These are phyloP conservation scores for Apostichopus japonicus DNA, from an alignment of 35 echinoderm and acorn worm genomes.

Conservation along the genomic window DNA sequence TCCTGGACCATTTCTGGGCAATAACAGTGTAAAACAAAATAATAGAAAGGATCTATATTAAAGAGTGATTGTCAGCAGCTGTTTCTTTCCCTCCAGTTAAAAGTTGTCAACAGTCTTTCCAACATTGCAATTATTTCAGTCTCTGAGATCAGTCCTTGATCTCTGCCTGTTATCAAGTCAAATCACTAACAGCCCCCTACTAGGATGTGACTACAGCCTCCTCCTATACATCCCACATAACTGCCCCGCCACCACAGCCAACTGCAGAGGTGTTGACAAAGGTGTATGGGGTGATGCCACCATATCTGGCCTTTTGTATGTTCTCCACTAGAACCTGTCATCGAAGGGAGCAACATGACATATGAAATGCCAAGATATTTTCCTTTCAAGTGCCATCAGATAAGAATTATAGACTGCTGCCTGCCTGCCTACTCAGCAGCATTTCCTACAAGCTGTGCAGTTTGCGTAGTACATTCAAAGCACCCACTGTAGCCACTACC, in stretches of 20 bases:
- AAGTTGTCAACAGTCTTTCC: slow-evolving; percentile 37
- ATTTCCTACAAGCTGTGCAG: background rate
- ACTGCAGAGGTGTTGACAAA: slow-evolving; percentile 61
- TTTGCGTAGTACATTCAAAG: too few species aligned
- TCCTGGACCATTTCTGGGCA: too few species aligned
- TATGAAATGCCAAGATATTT: slow-evolving; percentile 44
- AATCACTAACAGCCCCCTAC: slow-evolving; percentile 51
- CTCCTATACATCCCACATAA: slow-evolving; percentile 21
- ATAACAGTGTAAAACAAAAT: too few species aligned
- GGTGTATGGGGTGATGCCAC: slow-evolving; percentile 45
- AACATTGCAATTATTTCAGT: slow-evolving; percentile 50
- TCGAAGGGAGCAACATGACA: slow-evolving; percentile 31
- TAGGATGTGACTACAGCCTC: slow-evolving; percentile 15
- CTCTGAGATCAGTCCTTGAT: slow-evolving; percentile 44
- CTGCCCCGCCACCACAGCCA: slow-evolving; percentile 3
- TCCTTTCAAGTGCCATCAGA: slow-evolving; percentile 16
- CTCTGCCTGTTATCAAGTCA: slow-evolving; percentile 55
- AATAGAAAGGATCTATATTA: too few species aligned
- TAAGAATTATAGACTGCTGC: background rate
- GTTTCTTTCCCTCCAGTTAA: slow-evolving; percentile 5
- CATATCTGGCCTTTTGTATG: slow-evolving; percentile 56
- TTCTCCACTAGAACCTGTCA: slow-evolving; percentile 44
- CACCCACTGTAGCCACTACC: too few species aligned
- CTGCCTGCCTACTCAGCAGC: slow-evolving; percentile 4
- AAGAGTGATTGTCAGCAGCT: slow-evolving; percentile 19